These are phyloP conservation scores for Hydroisotoma schaefferi DNA, from an alignment of 2,888 invertebrate genomes.

Conservation along the genomic window DNA sequence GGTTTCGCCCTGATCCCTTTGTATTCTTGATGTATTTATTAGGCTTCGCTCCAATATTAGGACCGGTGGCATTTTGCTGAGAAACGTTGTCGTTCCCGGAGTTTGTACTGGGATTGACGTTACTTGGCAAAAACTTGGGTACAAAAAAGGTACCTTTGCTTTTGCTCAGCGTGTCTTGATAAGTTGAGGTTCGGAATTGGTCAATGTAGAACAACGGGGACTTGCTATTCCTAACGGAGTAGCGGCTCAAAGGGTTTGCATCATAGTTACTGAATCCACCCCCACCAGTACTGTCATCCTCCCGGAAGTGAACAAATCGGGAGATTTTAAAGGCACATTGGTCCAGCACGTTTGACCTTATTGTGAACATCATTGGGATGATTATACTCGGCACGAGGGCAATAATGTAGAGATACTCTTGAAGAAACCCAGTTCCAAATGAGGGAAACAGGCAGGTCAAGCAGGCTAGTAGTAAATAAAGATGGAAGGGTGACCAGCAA, in stretches of 20 bases:
- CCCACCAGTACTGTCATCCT: slow-evolving; percentile 1
- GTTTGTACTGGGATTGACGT: too few species aligned
- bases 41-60: not conserved
- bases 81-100: too few species aligned
- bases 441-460: slow-evolving; percentile 37
- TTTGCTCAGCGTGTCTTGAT: not conserved
- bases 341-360: slow-evolving; percentile 38
- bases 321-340: slow-evolving; percentile 43
- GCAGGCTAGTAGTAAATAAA: slow-evolving; percentile 42
- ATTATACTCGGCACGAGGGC: slow-evolving; percentile 41
- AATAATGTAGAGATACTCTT: slow-evolving; percentile 44
- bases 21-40: slow-evolving; percentile 4
- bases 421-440: slow-evolving; percentile 37
- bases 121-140: slow-evolving; percentile 30
- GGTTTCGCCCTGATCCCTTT: not conserved
- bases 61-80: not conserved
- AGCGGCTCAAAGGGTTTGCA: slow-evolving; percentile 23
- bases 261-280: slow-evolving; percentile 19
- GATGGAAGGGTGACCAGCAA: slow-evolving; percentile 46
- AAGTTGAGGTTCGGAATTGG: slow-evolving; percentile 18
- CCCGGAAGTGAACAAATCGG: slow-evolving; percentile 32
- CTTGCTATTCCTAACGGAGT: slow-evolving; percentile 28
- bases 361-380: slow-evolving; percentile 45
- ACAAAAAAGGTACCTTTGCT: slow-evolving; percentile 23
- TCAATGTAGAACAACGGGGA: slow-evolving; percentile 44